Evolutionary conservation across 1,140 invertebrate species (phyloP), one percentile per base, ranked within the genome.

Genomic region (Lasioglossum albipes): DNA sequence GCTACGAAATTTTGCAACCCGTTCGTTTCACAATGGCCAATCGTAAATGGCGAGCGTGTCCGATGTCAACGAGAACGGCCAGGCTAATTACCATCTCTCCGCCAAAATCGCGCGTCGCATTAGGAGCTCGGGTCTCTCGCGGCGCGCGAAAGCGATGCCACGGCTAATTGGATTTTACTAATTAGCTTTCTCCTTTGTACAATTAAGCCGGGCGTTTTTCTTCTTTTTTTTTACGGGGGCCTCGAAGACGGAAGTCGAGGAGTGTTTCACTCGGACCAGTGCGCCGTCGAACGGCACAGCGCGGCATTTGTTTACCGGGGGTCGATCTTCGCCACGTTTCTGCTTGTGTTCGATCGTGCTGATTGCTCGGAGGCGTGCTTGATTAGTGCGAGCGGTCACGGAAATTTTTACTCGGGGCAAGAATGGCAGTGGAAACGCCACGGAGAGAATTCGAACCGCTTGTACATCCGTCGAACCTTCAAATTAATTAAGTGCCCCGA

Each of bases 141-240:
- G 66, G 41, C 42, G 49, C 45, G 76, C 69, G 81, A 82, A 82
- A 82, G 81, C 70, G 69, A 79, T 73, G 69, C 75, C 18, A 31
- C 45, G 54, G 54, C 75, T 79, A 79, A 79, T 79, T 79, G 69
- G 81, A 82, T 78, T 79, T 82, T 73, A 73, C 81, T 82, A 79
- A 82, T 82, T 82, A 82, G 69, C 81, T 82, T 82, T 82, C 81
- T 73, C 81, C 81, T 79, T 73, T 82, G 76, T 62, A 80, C 64
- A 80, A 80, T 80, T 75, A 75, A 68, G 42, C 54, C 73, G 31
- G 27, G 18, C 52, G 52, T 42, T 68, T 68, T 75, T 59, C 7
- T 59, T 20, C 5, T 80, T 68, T 64, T n/a, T 13, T 13, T 45
- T 12, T 12, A 10, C 45, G 45, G 13, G 45, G 2, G 10, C 36